Percentiles rank a stretch among this genome's conserved stretches.
phyloP scores from a whole-genome alignment of 2,113 vertebrate genomes.

The Lutjanus erythropterus region DNA sequence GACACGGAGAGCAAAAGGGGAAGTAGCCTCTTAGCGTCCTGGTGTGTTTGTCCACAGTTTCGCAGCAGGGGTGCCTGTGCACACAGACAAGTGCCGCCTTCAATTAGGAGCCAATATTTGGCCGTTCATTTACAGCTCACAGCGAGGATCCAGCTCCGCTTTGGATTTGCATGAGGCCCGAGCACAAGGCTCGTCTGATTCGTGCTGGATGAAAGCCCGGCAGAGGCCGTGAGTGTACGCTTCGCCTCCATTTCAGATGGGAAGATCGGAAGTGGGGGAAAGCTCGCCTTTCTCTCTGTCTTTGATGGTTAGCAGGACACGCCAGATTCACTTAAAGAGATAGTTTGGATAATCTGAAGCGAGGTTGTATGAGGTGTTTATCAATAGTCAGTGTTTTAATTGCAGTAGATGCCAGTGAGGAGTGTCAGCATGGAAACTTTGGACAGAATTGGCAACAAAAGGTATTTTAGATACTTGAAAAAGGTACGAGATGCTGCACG shows the following conservation, averaged over 20 bases:
- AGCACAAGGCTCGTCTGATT: slow-evolving; percentile 62
- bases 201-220: slow-evolving; percentile 58
- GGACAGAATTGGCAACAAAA: no score
- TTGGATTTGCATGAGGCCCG: slow-evolving; percentile 51
- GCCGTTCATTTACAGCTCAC: slow-evolving; percentile 67
- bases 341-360: no score
- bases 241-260: slow-evolving; percentile 27
- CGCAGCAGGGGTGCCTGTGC: slow-evolving; percentile 59
- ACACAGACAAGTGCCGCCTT: slow-evolving; percentile 67
- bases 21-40: slow-evolving; percentile 55
- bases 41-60: slow-evolving; percentile 66
- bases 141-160: slow-evolving; percentile 59
- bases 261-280: slow-evolving; percentile 40
- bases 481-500: no score
- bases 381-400: no score
- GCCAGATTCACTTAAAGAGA: slow-evolving; percentile 48
- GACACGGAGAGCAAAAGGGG: slow-evolving; percentile 25
- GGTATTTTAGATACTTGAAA: no score
- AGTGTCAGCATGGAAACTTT: no score
- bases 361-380: no score
- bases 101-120: slow-evolving; percentile 76
- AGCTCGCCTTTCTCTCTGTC: slow-evolving; percentile 35
- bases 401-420: no score
- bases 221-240: slow-evolving; percentile 15
- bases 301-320: slow-evolving; percentile 52